Base-by-base conservation (phyloP, 2,888 invertebrate species). In the Nematopogon swammerdamellus region DNA sequence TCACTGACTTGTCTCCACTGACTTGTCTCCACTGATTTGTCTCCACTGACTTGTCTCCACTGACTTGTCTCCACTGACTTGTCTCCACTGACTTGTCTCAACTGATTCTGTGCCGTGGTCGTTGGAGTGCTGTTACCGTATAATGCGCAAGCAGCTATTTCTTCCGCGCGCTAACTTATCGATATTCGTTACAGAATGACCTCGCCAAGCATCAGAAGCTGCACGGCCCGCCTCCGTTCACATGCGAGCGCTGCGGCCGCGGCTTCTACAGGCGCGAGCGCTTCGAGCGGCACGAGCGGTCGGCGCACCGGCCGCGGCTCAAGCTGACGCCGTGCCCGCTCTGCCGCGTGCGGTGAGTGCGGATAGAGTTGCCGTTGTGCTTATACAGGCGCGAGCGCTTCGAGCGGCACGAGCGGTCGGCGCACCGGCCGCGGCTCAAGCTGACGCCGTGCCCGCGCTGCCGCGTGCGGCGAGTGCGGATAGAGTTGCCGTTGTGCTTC, bases 321-420 rank as follows among this genome's bases (percentile, higher is more conserved):
- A 59, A 59, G 30, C 19, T 49, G 0, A 60, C 60, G 0, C 51
- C 58, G 30, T 73, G 73, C 47, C 60, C 64, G 6, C 54, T 64
- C 11, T 73, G 73, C 36, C 63, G 63, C 0, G 59, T 58, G 2
- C 46, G 57, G 72, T 70, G 18, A 64, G 65, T 59, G 47, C 6
- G 18, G 11, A n/a, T n/a, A n/a, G n/a, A n/a, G n/a, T n/a, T n/a
- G n/a, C n/a, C n/a, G n/a, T n/a, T n/a, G n/a, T n/a, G 53, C 19
- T 74, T 72, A 54, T 30, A 63, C 0, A 52, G 70, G 0, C 50
- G 49, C n/a, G 1, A 16, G 1, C 55, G 68, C 0, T 49, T 65
- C 5, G 48, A 29, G 0, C 2, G 1, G 0, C 75, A 75, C 49
- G 45, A 55, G 19, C 6, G 18, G n/a, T 18, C 19, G 0, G n/a